Base-by-base conservation (phyloP, 2,888 invertebrate species). In the Cyclophora punctaria region DNA sequence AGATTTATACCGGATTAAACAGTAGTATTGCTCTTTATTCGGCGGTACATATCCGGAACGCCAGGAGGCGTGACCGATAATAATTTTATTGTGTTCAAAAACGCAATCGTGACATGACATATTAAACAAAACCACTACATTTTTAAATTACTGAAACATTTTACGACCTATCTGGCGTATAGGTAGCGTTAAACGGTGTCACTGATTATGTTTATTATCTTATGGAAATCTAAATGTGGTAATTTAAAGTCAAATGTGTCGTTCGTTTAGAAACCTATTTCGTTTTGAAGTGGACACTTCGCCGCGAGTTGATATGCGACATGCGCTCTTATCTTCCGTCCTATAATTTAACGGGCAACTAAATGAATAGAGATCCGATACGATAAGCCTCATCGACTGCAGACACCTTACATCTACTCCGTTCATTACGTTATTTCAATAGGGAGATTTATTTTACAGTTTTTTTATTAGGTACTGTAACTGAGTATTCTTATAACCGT, bases 1-100 rank as follows among this genome's bases (percentile, higher is more conserved):
- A 82, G 83, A 86, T 86, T 86, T 83, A 82, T 82, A 83, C 81
- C 82, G 73, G 85, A 84, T 86, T 85, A 85, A 80, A 80, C 71
- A 77, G 78, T 69, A 79, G 70, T 73, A 77, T 70, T 66, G 74
- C 67, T 78, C 82, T 82, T 82, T 80, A 82, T 83, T 80, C 68
- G 75, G 73, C 5, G 37, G 37, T 71, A 80, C 73, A 80, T 71
- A 83, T 80, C 80, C 81, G 80, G 71, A 78, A 78, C 78, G 75
- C 76, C 78, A 71, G 77, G 71, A 79, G 83, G 83, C 83, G 80
- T 80, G 73, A 66, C 71, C 67, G 62, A 78, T 76, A 75, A 76
- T 79, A 76, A 75, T 70, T 76, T 76, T 69, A 76, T 83, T 80
- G 74, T 78, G 68, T 75, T 73, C 64, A 63, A 58, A 73, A 73